These are phyloP conservation scores for Virgularia gustaviana DNA, from an alignment of 92 coral and sea anemone species.

Conservation along the genomic window DNA sequence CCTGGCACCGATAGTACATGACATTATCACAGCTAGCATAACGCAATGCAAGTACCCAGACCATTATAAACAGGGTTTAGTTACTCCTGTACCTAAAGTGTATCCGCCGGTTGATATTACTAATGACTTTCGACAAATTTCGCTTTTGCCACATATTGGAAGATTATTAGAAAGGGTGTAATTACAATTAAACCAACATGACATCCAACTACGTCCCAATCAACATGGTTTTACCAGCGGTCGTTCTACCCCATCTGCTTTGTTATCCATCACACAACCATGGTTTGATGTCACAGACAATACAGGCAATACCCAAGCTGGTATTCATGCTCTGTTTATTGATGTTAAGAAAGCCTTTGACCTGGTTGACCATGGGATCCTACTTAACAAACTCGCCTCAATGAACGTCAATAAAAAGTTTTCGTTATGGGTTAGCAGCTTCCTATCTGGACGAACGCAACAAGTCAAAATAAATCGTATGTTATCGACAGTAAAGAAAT, in stretches of 20 bases:
- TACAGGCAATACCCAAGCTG: slow-evolving; percentile 1
- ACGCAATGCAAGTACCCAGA: slow-evolving; percentile 25
- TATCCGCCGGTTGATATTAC: slow-evolving; percentile 10
- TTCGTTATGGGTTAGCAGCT: slow-evolving; percentile 13
- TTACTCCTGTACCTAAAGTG: slow-evolving; percentile 20
- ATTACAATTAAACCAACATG: slow-evolving; percentile 1
- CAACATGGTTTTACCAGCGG: slow-evolving; percentile 34
- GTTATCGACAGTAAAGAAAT: background rate
- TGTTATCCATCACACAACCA: slow-evolving; percentile 17
- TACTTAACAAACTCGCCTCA: background rate
- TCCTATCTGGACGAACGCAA: slow-evolving; percentile 28
- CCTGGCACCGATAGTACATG: slow-evolving; percentile 21
- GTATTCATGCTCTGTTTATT: background rate
- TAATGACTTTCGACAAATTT: slow-evolving; percentile 19
- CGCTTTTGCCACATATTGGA: slow-evolving; percentile 5
- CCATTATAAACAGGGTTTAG: slow-evolving; percentile 18
- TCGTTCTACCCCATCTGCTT: slow-evolving; percentile 35
- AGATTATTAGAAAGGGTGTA: slow-evolving; percentile 29
- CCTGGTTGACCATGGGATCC: background rate
- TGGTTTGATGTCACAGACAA: slow-evolving; percentile 11
- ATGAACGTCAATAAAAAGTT: background rate
- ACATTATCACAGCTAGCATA: slow-evolving; percentile 19
- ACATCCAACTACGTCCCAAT: slow-evolving; percentile 4
- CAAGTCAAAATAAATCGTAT: slow-evolving; percentile 17
- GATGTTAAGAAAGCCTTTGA: too few relatives aligned